Conservation (phyloP, 2,888 invertebrate genomes). For the Diarsia rubi region DNA sequence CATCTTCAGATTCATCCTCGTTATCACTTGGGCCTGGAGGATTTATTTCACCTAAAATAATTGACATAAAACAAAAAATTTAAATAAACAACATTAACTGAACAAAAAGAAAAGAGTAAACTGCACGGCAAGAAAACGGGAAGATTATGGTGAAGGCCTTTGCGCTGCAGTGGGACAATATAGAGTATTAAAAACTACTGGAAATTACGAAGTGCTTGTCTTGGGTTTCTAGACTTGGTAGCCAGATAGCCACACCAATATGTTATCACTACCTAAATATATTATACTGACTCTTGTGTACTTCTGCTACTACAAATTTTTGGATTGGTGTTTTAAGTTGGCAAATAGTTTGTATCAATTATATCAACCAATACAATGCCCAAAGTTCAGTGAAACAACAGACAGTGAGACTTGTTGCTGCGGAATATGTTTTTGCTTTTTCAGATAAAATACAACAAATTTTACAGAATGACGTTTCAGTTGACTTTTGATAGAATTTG, state of each 20-base stretch:
- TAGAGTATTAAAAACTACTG: too few species aligned
- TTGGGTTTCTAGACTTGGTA: too few species aligned
- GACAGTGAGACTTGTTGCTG: not conserved
- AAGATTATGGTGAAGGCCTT: too few species aligned
- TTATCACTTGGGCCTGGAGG: conserved; percentile 89
- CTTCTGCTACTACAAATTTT: not conserved
- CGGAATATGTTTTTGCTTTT: not conserved
- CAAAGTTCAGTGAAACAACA: not conserved
- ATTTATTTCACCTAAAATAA: conserved; percentile 84
- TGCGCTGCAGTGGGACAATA: too few species aligned
- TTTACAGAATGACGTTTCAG: not conserved
- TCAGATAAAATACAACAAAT: not conserved
- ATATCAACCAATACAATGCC: not conserved
- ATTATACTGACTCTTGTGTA: not conserved
- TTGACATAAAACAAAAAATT: conserved; percentile 17
- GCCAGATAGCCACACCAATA: too few species aligned
- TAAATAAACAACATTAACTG: not conserved
- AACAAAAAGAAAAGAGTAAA: too few species aligned
- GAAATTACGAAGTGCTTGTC: too few species aligned
- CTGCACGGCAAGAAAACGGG: too few species aligned
- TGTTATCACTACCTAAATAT: not conserved
- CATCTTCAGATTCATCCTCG: conserved; percentile 93
- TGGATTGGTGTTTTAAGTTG: not conserved
- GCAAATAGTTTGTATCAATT: not conserved
- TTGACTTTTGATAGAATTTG: not conserved